Evolutionary conservation across 2,113 vertebrate species (phyloP), one percentile per base, ranked within the genome.

Genomic region (Syrrhaptes paradoxus): DNA sequence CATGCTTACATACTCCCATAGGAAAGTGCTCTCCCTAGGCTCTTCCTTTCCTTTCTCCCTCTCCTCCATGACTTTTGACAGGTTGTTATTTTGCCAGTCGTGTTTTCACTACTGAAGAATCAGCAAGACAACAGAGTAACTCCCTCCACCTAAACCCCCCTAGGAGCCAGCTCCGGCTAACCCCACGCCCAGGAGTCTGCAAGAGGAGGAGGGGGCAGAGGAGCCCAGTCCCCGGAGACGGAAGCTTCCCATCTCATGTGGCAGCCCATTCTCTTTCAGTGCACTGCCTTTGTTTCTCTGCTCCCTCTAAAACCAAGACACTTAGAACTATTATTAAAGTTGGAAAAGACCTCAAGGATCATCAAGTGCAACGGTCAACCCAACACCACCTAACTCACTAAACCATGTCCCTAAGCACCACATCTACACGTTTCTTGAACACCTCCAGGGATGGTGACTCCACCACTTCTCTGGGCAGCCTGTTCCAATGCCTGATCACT

Each of bases 181-280:
- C 11, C 4, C 0, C 4, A 2, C 34, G 13, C 20, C 12, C 38
- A 38, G 45, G 15, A 68, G 20, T 13, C 4, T 71, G 13, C 15
- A 67, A 59, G 22, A 63, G 17, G 3, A 77, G 28, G 15, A 59
- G 17, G 49, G 18, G 31, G 24, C 29, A 75, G 41, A 81, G 31
- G 9, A 83, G 20, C 11, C 10, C 16, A 71, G 25, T 3, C n/a
- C 26, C 2, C 3, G 16, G 16, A 55, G 25, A n/a, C 0, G 1
- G 19, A 22, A 6, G 9, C 15, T 81, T 74, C n/a, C 32, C 32
- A 54, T 49, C 22, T 41, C 34, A 18, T 5, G 3, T 0, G 2
- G 28, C 29, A 52, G 13, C 16, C 24, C 22, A 13, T 83, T 70
- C 28, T 11, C 48, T 55, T 55, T 55, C 46, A 17, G 2, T 52